These are phyloP conservation scores for Eremobia ochroleuca DNA, from an alignment of 2,888 invertebrate genomes.

Conservation along the genomic window DNA sequence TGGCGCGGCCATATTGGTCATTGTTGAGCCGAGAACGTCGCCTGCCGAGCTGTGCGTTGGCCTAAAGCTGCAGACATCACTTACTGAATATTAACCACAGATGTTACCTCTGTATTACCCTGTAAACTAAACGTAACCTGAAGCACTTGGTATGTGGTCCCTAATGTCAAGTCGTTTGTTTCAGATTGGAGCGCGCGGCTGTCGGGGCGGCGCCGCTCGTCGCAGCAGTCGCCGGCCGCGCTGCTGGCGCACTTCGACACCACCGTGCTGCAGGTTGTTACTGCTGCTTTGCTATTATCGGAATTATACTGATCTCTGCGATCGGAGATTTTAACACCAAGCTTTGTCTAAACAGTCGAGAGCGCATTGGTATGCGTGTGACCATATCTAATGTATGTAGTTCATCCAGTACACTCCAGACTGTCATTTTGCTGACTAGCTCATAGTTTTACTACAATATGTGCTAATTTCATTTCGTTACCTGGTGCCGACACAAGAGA, in stretches of 20 bases:
- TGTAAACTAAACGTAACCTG: neutral
- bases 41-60: too few species aligned
- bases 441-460: neutral
- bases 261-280: slow-evolving; percentile 93
- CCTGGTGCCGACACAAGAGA: neutral
- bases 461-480: neutral
- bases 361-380: too few species aligned
- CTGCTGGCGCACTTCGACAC: slow-evolving; percentile 94
- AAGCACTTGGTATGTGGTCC: too few species aligned
- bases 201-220: slow-evolving; percentile 83
- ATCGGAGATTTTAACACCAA: neutral
- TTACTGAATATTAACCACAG: too few species aligned
- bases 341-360: neutral
- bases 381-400: too few species aligned
- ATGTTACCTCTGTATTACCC: neutral
- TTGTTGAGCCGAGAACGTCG: too few species aligned
- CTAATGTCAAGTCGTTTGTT: too few species aligned
- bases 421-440: too few species aligned
- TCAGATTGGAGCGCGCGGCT: slow-evolving; percentile 85
- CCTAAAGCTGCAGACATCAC: too few species aligned
- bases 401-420: neutral
- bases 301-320: neutral
- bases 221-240: slow-evolving; percentile 88
- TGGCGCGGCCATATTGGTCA: neutral
- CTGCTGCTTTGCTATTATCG: neutral